Percentiles rank a stretch among this genome's conserved stretches.
Evolutionary conservation across 1,140 invertebrate genomes (phyloP).

Genomic region (Bombus haemorrhoidalis): DNA sequence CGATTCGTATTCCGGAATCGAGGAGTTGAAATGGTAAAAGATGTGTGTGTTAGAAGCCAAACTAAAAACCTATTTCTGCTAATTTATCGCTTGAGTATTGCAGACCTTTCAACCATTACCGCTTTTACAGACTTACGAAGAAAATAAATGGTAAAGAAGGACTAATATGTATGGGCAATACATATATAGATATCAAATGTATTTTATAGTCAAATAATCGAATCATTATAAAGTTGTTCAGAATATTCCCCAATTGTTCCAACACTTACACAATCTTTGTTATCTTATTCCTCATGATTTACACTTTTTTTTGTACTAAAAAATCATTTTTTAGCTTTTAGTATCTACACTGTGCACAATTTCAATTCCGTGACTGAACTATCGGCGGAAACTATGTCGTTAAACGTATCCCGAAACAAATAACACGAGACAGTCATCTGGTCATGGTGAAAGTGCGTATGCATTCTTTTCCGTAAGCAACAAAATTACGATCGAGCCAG

Average conservation of each 20-base stretch:
- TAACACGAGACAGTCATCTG: not conserved
- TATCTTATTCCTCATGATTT: not conserved
- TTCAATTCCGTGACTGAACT: not conserved
- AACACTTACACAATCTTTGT: not conserved
- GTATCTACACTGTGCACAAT: not conserved
- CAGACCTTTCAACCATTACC: not conserved
- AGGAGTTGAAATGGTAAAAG: not conserved
- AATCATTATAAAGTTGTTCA: not conserved
- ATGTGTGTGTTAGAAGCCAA: not conserved
- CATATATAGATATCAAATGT: too few species aligned
- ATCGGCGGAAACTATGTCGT: not conserved
- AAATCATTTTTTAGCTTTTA: not conserved
- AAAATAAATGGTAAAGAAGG: not conserved
- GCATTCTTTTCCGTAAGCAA: slow-evolving; percentile 3
- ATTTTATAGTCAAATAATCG: not conserved
- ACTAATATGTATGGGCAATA: too few species aligned
- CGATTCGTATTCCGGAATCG: slow-evolving; percentile 30
- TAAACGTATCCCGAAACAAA: not conserved
- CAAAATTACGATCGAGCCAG: slow-evolving; percentile 23
- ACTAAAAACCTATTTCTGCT: not conserved
- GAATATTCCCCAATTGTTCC: not conserved
- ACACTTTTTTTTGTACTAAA: not conserved
- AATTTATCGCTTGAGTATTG: not conserved
- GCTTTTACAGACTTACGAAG: not conserved
- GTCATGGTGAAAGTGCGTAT: slow-evolving; percentile 35